Conservation (phyloP, 2,888 invertebrate species). For the Himalopsyche japonica region DNA sequence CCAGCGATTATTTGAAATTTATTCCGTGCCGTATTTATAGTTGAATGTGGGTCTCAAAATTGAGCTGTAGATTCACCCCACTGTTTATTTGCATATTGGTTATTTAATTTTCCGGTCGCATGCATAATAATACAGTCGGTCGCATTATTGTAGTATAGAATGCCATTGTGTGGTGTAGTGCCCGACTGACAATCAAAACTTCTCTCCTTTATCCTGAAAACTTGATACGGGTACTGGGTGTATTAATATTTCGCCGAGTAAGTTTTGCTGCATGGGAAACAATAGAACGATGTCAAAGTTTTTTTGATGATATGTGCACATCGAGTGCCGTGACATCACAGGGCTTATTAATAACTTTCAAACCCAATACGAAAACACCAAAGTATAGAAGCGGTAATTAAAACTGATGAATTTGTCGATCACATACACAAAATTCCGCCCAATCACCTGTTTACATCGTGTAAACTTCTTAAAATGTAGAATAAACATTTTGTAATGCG, state of each 20-base stretch:
- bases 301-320: not conserved
- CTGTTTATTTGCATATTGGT: slow-evolving; percentile 37
- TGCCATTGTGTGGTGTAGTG: slow-evolving; percentile 18
- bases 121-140: slow-evolving; percentile 22
- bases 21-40: not conserved
- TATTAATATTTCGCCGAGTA: slow-evolving; percentile 17
- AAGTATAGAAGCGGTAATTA: not conserved
- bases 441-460: too few species aligned
- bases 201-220: slow-evolving; percentile 9
- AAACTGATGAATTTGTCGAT: too few species aligned
- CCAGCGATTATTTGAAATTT: not conserved
- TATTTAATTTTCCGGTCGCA: slow-evolving; percentile 40
- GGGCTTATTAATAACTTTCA: not conserved
- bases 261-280: slow-evolving; percentile 8
- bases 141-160: slow-evolving; percentile 13
- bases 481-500: too few species aligned
- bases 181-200: slow-evolving; percentile 25
- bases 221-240: slow-evolving; percentile 21
- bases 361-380: not conserved
- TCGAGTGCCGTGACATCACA: not conserved
- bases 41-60: not conserved
- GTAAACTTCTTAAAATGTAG: too few species aligned
- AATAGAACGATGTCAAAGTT: not conserved
- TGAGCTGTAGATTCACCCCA: not conserved
- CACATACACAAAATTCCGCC: too few species aligned